phyloP scores from a whole-genome alignment of 2,888 invertebrate species.

The Athalia cordata region DNA sequence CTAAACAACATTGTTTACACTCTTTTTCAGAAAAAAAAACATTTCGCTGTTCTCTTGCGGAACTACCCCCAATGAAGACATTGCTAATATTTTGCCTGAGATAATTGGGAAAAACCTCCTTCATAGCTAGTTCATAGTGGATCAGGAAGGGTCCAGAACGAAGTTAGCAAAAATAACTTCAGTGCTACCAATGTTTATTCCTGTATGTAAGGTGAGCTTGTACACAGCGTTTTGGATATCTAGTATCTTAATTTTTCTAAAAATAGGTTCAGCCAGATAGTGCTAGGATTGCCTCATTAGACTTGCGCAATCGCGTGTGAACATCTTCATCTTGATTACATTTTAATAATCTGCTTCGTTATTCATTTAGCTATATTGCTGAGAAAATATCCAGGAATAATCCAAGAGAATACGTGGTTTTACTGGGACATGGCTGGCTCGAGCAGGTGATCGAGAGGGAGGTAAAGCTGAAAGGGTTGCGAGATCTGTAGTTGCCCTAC shows the following conservation, averaged over 20 bases:
- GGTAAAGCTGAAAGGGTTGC: not conserved
- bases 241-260: not conserved
- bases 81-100: not conserved
- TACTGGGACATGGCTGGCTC: not conserved
- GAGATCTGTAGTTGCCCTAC: not conserved
- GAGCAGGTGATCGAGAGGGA: not conserved
- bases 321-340: not conserved
- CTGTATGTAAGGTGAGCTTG: conserved; percentile 9
- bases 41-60: not conserved
- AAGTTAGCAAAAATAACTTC: not conserved
- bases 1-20: too few species aligned
- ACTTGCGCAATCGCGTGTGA: not conserved
- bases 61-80: not conserved
- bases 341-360: conserved; percentile 3
- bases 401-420: not conserved
- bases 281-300: too few species aligned
- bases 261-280: not conserved
- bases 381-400: not conserved
- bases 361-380: not conserved
- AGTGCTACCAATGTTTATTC: not conserved
- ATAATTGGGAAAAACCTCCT: not conserved
- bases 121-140: not conserved
- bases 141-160: conserved; percentile 1
- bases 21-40: not conserved
- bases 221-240: not conserved